Percentiles rank a stretch among this genome's conserved stretches.
Evolutionary conservation across 2,797 vertebrate genomes (phyloP).

Genomic region (Catamblyrhynchus diadema): DNA sequence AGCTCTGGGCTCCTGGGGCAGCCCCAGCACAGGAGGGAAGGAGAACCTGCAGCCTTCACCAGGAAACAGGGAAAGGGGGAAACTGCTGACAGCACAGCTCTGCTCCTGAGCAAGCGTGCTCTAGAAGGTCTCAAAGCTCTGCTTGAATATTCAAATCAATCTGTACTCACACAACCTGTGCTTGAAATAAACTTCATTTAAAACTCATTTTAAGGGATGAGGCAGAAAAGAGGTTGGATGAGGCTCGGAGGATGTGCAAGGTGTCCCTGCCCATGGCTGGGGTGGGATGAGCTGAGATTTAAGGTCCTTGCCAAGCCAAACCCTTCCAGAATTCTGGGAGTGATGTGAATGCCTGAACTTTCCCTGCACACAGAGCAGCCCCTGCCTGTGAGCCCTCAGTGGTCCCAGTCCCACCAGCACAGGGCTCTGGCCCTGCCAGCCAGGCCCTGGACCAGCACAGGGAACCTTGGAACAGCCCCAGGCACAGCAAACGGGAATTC

Average conservation of each 20-base stretch:
- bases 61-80: too few species aligned
- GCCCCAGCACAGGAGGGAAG: too few species aligned
- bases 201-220: background rate
- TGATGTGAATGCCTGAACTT: accelerated
- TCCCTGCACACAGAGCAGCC: accelerated
- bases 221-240: background rate
- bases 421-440: accelerated
- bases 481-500: background rate
- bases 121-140: background rate
- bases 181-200: background rate
- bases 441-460: too few species aligned
- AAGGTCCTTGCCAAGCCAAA: background rate
- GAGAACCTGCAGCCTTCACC: too few species aligned
- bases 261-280: background rate
- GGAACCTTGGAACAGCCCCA: accelerated
- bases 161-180: background rate
- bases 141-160: background rate
- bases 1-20: too few species aligned
- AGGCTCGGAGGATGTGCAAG: background rate
- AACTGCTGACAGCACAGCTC: too few species aligned
- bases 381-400: background rate
- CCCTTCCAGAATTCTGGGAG: background rate
- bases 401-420: background rate
- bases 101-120: too few species aligned
- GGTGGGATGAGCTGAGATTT: background rate